Conservation (phyloP, 2,797 vertebrate genomes). For the Dermochelys coriacea region DNA sequence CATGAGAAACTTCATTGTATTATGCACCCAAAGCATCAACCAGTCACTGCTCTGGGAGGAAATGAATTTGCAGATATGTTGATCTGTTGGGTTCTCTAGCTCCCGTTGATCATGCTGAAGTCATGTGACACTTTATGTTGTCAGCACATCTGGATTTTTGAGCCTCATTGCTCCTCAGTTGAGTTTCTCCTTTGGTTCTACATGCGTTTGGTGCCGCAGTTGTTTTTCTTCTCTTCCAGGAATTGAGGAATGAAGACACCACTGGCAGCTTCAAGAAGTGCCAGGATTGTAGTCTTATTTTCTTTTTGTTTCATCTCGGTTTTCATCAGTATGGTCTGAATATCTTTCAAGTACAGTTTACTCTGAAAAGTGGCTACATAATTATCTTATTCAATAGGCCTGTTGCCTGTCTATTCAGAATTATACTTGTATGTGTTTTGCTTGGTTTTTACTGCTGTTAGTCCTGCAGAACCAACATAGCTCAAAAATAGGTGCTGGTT, state of each 20-base stretch:
- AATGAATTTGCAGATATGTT: neutral
- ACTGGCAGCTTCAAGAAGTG: neutral
- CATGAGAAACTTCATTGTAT: neutral
- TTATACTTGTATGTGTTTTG: neutral
- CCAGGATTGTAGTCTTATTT: neutral
- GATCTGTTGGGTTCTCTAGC: neutral
- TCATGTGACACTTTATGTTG: neutral
- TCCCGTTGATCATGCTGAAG: neutral
- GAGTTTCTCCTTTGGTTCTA: neutral
- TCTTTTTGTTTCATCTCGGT: neutral
- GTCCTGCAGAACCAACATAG: neutral
- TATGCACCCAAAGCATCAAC: neutral
- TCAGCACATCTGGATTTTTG: neutral
- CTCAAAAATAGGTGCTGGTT: accelerated
- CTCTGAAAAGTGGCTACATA: neutral
- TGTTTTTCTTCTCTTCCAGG: neutral
- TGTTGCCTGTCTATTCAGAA: neutral
- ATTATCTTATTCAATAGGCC: accelerated
- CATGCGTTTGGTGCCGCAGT: neutral
- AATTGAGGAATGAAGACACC: accelerated
- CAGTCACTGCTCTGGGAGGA: neutral
- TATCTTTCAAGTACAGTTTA: neutral
- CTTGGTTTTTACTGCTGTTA: neutral
- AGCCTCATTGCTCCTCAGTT: neutral
- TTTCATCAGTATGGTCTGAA: neutral